Conservation (phyloP, 2,113 vertebrate genomes). For the Sporophila hypoxantha region DNA sequence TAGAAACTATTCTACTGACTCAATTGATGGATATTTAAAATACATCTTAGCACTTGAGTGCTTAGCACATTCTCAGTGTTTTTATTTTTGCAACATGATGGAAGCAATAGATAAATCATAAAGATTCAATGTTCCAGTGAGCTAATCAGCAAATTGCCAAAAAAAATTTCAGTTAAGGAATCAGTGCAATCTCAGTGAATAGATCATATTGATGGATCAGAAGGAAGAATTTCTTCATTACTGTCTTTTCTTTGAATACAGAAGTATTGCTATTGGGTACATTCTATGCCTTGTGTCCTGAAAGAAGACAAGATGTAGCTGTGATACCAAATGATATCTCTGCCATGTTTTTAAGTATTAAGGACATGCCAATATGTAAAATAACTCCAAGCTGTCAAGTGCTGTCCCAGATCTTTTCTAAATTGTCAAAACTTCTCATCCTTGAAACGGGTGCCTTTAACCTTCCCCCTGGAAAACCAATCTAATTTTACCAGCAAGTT, state of each 20-base stretch:
- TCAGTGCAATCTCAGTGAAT: not conserved
- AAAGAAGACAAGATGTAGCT: not conserved
- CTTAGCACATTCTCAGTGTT: not conserved
- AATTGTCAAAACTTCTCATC: not conserved
- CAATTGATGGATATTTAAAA: not conserved
- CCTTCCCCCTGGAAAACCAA: not conserved
- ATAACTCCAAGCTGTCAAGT: not conserved
- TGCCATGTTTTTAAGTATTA: not conserved
- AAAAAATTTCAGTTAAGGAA: not conserved
- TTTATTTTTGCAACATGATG: not conserved
- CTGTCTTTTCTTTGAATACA: not conserved
- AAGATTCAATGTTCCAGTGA: not conserved
- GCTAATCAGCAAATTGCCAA: not conserved
- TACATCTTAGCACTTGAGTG: not conserved
- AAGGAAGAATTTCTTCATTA: not conserved
- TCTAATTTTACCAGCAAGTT: not conserved
- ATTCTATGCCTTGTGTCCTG: not conserved
- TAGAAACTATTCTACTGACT: not conserved
- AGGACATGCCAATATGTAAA: not conserved
- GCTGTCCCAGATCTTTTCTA: not conserved
- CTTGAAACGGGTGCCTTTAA: not conserved
- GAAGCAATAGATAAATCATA: not conserved
- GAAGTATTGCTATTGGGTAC: not conserved
- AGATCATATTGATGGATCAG: not conserved
- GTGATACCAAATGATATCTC: not conserved